phyloP scores from a whole-genome alignment of 2,797 vertebrate species.

The Benthosema pterotum region DNA sequence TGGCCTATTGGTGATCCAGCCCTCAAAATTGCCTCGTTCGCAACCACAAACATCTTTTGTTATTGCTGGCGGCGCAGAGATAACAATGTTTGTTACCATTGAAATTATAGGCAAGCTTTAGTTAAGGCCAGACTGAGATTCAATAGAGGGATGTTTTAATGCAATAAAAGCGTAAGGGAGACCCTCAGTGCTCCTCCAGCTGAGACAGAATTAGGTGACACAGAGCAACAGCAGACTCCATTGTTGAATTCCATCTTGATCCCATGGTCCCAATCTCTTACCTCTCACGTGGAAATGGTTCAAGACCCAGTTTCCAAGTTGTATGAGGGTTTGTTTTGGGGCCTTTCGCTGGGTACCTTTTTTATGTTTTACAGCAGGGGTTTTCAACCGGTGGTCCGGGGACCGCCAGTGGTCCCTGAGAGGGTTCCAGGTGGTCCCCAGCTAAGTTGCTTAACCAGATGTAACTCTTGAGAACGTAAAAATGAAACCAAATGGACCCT shows the following conservation, averaged over 20 bases:
- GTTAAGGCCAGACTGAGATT: slow-evolving; percentile 53
- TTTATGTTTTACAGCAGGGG: too few relatives aligned
- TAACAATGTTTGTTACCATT: slow-evolving; percentile 66
- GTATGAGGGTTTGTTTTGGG: slow-evolving; percentile 48
- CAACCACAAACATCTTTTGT: slow-evolving; percentile 62
- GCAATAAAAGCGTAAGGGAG: slow-evolving; percentile 62
- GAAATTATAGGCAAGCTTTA: slow-evolving; percentile 40
- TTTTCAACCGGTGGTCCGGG: too few relatives aligned
- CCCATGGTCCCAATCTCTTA: slow-evolving; percentile 58
- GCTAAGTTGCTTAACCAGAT: too few relatives aligned
- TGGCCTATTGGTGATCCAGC: slow-evolving; percentile 40
- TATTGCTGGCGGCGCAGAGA: slow-evolving; percentile 57
- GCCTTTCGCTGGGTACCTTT: slow-evolving; percentile 44
- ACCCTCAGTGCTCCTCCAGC: slow-evolving; percentile 48
- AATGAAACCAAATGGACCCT: too few relatives aligned
- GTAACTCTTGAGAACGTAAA: too few relatives aligned
- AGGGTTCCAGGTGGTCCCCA: too few relatives aligned
- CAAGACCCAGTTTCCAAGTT: slow-evolving; percentile 39
- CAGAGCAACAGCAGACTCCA: slow-evolving; percentile 42
- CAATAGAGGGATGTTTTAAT: slow-evolving; percentile 65
- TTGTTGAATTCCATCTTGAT: slow-evolving; percentile 58
- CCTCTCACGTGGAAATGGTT: slow-evolving; percentile 48
- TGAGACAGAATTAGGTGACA: slow-evolving; percentile 41
- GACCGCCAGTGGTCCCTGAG: too few relatives aligned
- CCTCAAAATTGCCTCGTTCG: slow-evolving; percentile 31